Conservation (phyloP, 2,888 invertebrate species). For the Mesorhabditis sp. region DNA sequence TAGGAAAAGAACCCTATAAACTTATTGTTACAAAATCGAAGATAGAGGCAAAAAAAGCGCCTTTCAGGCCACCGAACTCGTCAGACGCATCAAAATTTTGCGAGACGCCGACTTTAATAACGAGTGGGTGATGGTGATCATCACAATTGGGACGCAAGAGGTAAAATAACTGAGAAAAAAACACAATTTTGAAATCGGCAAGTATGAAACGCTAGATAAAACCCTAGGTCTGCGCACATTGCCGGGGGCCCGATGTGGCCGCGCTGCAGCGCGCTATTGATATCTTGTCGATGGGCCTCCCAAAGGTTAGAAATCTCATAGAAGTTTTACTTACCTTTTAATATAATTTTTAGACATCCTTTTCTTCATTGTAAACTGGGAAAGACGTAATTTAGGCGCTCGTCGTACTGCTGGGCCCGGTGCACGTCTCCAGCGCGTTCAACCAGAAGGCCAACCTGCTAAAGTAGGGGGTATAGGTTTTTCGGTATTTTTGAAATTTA, state of each 20-base stretch:
- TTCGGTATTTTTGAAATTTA: constrained; percentile 14
- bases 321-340: no score
- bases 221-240: constrained; percentile 39
- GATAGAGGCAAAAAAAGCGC: no score
- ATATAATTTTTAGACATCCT: no score
- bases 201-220: background rate
- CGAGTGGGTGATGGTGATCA: constrained; percentile 56
- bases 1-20: background rate
- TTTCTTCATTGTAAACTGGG: no score
- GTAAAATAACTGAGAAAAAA: constrained; percentile 15
- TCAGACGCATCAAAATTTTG: constrained; percentile 31
- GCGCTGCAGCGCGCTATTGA: constrained; percentile 42
- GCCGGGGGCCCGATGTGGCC: constrained; percentile 38
- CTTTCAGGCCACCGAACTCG: constrained; percentile 42
- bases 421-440: constrained; percentile 47
- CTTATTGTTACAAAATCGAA: background rate
- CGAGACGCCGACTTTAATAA: constrained; percentile 40
- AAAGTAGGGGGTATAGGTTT: constrained; percentile 23
- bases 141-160: constrained; percentile 56
- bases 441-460: constrained; percentile 46
- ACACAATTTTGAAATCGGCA: background rate
- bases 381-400: constrained; percentile 22
- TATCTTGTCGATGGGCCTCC: constrained; percentile 42
- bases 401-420: constrained; percentile 50
- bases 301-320: constrained; percentile 20